Percentiles rank a stretch among this genome's conserved stretches.
phyloP scores from a whole-genome alignment of 2,797 vertebrate genomes.

The Poeciliopsis infans region DNA sequence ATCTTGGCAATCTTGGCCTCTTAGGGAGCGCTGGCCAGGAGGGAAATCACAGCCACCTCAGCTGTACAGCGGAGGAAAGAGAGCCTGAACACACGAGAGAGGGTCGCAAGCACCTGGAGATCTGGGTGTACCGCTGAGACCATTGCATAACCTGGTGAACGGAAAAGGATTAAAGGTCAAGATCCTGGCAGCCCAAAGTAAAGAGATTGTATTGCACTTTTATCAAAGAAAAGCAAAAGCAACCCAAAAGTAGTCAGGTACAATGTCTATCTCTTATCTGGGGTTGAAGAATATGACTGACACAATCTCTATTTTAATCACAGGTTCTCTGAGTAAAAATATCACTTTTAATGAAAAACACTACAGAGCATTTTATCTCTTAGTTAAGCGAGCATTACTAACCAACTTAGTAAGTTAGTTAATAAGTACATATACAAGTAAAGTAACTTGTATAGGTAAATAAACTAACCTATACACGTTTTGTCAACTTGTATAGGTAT shows the following conservation, averaged over 20 bases:
- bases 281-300: not conserved
- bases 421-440: too few species aligned
- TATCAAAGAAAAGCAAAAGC: not conserved
- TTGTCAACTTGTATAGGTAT: not conserved
- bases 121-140: constrained; percentile 97
- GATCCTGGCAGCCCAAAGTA: constrained; percentile 4
- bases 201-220: not conserved
- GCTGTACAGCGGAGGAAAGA: constrained; percentile 92
- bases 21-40: constrained; percentile 95
- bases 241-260: not conserved
- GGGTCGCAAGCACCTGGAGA: constrained; percentile 97
- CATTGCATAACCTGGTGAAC: constrained; percentile 96
- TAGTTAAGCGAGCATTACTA: not conserved
- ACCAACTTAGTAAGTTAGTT: too few species aligned
- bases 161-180: constrained; percentile 54
- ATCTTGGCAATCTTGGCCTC: constrained; percentile 99
- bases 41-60: constrained; percentile 99
- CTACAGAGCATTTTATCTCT: not conserved
- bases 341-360: not conserved
- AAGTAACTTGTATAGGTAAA: too few species aligned
- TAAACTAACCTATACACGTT: not conserved
- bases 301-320: not conserved
- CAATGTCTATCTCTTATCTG: not conserved
- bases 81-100: constrained; percentile 92
- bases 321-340: not conserved